Evolutionary conservation across 2,888 invertebrate species (phyloP), one percentile per base, ranked within the genome.

Genomic region (Brenthis ino): DNA sequence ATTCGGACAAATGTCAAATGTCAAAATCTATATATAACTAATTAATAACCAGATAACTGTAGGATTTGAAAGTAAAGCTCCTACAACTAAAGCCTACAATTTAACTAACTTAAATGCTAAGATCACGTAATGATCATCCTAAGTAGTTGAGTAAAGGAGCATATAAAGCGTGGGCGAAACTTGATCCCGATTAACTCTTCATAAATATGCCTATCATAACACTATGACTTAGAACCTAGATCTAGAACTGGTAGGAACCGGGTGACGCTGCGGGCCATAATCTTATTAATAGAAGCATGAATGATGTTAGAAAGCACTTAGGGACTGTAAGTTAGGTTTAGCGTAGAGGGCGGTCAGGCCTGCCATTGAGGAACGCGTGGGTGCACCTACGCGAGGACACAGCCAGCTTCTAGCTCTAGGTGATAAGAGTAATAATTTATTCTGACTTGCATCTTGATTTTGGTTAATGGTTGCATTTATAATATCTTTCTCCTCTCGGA

Each of bases 171-270:
- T 74, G 68, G 74, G 74, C 33, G 71, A 56, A 55, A 64, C 51
- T 33, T 64, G 64, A 65, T 67, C 65, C 48, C 55, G 69, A 71
- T 72, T 66, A 68, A 64, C 68, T 67, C 71, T 69, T 71, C 74
- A 73, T 73, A 74, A 73, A 74, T 51, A 74, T 70, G 74, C 69
- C 74, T 56, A 72, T 73, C 73, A 73, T 37, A 68, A 37, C 67
- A 43, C 68, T 28, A 57, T 67, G 60, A 65, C 57, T 63, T 56
- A 61, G 53, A 53, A 47, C n/a, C 64, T 37, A n/a, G 57, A n/a
- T 47, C 57, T 14, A 48, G 56, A 54, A 69, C 65, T 24, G 53
- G 67, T 56, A 68, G 56, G n/a, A 64, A 47, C 48, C 65, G 57
- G 63, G 56, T 65, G 47, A 56, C 61, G 70, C 72, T 58, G 56